Conservation (phyloP, 1,140 invertebrate genomes). For the Tetragonula clypearis region DNA sequence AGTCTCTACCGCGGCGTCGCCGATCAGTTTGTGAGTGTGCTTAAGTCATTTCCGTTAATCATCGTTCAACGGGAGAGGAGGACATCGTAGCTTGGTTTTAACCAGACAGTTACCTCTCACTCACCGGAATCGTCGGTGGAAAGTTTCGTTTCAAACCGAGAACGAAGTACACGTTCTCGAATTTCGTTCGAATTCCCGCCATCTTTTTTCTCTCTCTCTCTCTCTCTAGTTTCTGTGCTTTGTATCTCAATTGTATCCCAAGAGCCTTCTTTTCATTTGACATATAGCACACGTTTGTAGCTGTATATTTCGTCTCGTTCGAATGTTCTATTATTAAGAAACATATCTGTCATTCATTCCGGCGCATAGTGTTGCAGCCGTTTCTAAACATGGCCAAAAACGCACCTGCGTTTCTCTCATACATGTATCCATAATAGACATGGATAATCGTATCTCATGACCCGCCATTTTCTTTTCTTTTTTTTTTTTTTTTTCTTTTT, state of each 20-base stretch:
- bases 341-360: not conserved
- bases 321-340: slow-evolving; percentile 1
- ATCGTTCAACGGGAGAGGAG: not conserved
- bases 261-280: not conserved
- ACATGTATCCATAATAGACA: not conserved
- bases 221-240: not conserved
- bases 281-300: not conserved
- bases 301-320: not conserved
- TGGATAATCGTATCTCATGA: not conserved
- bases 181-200: too few relatives aligned
- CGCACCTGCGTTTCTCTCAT: not conserved
- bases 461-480: not conserved
- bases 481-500: not conserved
- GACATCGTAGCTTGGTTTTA: not conserved
- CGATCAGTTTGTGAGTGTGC: slow-evolving; percentile 74
- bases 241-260: not conserved
- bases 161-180: not conserved
- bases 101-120: not conserved
- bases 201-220: too few relatives aligned
- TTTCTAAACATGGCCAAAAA: not conserved
- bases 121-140: not conserved
- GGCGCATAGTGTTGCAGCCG: too few relatives aligned
- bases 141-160: not conserved
- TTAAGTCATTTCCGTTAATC: not conserved
- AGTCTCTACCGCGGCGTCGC: slow-evolving; percentile 65